Percentiles rank a stretch among this genome's conserved stretches.
Evolutionary conservation across 2,797 vertebrate species (phyloP).

Genomic region (Enteromius mattozi): DNA sequence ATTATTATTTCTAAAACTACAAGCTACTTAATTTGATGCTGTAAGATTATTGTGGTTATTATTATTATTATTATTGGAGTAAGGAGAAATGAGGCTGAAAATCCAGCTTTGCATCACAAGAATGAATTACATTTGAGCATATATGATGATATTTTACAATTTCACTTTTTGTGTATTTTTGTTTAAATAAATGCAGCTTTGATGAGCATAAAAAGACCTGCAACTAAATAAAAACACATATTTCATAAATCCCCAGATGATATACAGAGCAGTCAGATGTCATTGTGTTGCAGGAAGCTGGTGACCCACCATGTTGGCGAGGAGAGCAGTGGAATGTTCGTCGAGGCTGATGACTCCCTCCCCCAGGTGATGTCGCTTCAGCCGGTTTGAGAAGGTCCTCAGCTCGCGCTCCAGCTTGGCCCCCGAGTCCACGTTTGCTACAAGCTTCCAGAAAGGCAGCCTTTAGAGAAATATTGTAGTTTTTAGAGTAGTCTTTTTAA

Average conservation of each 20-base stretch:
- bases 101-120: neutral
- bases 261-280: neutral
- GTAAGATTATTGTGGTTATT: neutral
- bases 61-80: neutral
- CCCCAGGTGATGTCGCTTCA: conserved; percentile 82
- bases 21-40: neutral
- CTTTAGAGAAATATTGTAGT: conserved; percentile 63
- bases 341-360: conserved; percentile 86
- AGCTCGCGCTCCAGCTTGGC: conserved; percentile 84
- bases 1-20: neutral
- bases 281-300: neutral
- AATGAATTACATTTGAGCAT: neutral
- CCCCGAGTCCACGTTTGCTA: conserved; percentile 75
- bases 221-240: neutral
- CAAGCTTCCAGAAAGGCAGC: conserved; percentile 85
- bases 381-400: conserved; percentile 82
- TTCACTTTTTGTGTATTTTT: neutral
- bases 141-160: neutral
- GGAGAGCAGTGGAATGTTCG: conserved; percentile 85
- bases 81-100: neutral
- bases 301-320: conserved; percentile 80
- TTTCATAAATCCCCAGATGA: neutral
- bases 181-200: neutral
- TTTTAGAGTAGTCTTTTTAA: neutral
- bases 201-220: neutral